These are phyloP conservation scores for Cantharis nigra DNA, from an alignment of 2,888 invertebrate species.

Conservation along the genomic window DNA sequence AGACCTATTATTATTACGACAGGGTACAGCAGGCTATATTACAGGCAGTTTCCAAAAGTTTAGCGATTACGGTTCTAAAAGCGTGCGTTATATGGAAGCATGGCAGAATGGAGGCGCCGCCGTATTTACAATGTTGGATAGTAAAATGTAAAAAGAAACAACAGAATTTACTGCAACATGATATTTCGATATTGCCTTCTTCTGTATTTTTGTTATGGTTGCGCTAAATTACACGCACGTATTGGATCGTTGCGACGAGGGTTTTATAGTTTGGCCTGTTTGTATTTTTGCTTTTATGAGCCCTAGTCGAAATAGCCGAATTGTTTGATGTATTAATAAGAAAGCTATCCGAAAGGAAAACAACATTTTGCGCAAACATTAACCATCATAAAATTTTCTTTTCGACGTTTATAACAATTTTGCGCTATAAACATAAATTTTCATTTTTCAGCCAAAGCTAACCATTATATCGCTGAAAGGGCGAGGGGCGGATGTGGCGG, in stretches of 20 bases:
- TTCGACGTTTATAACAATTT: background rate
- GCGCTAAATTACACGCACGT: conserved; percentile 26
- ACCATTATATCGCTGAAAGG: too few relatives aligned
- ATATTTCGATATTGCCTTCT: conserved; percentile 39
- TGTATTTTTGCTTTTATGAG: conserved; percentile 16
- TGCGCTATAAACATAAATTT: background rate
- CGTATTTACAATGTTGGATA: conserved; percentile 32
- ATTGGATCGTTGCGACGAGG: conserved; percentile 21
- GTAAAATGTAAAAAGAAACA: conserved; percentile 38
- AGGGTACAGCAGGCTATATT: background rate
- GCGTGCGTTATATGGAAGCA: background rate
- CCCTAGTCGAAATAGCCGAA: conserved; percentile 7
- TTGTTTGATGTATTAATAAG: conserved; percentile 3
- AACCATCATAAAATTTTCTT: background rate
- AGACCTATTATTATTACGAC: conserved; percentile 29
- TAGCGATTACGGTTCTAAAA: background rate
- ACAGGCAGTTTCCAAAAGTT: background rate
- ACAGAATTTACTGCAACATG: conserved; percentile 37
- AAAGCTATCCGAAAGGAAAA: background rate
- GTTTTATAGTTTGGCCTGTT: conserved; percentile 17
- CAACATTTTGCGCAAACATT: background rate
- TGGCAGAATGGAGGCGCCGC: conserved; percentile 20
- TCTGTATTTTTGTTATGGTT: conserved; percentile 38
- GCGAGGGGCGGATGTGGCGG: background rate
- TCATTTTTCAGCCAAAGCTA: too few relatives aligned